These are phyloP conservation scores for Globicephala melas DNA, from an alignment of 2,113 vertebrate genomes.

Conservation along the genomic window DNA sequence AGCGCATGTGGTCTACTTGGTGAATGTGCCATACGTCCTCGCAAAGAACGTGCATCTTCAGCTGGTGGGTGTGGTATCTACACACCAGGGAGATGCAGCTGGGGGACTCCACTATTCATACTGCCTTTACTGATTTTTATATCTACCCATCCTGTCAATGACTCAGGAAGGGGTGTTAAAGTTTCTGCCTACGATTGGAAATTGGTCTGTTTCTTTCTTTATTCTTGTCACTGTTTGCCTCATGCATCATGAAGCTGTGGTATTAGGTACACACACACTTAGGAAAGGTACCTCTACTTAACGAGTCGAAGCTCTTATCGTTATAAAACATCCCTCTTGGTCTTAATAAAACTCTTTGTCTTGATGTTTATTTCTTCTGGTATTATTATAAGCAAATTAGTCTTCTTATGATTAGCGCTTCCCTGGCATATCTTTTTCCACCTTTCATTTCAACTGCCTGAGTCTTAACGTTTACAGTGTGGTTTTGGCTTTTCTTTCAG, in stretches of 20 bases:
- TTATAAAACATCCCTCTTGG: background rate
- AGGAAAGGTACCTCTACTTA: background rate
- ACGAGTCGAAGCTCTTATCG: background rate
- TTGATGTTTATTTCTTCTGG: background rate
- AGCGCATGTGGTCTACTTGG: fast-evolving
- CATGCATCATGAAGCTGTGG: background rate
- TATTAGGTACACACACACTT: background rate
- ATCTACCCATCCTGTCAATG: background rate
- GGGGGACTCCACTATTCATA: background rate
- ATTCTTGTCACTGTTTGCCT: background rate
- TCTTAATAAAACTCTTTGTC: background rate
- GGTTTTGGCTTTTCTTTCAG: background rate
- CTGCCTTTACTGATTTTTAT: background rate
- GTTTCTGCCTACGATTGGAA: background rate
- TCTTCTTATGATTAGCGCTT: background rate
- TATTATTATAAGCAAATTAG: background rate
- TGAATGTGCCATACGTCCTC: fast-evolving
- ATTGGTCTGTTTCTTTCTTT: background rate
- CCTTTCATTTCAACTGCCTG: background rate
- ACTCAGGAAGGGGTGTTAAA: background rate
- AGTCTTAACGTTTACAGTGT: background rate
- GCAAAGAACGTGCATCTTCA: background rate
- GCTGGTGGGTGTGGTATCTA: background rate
- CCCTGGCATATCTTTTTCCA: background rate
- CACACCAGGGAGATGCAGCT: background rate